Evolutionary conservation across 2,888 invertebrate genomes (phyloP).

Genomic region (Mesodorylaimus sp.): DNA sequence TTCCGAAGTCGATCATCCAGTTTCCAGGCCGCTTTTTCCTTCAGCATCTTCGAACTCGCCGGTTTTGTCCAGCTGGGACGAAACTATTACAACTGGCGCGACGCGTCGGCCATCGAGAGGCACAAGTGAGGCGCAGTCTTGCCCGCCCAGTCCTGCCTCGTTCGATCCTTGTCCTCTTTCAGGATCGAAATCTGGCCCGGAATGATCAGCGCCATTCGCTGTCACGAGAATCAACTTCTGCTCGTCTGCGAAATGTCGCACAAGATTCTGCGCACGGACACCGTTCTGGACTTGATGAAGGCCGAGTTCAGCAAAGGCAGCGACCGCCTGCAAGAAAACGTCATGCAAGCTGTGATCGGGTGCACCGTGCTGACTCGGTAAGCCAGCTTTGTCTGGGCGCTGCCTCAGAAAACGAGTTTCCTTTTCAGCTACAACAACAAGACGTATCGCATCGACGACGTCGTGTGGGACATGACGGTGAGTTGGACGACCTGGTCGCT

Average conservation of each 20-base stretch:
- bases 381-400: background rate
- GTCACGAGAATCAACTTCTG: constrained; percentile 54
- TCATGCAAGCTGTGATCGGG: constrained; percentile 39
- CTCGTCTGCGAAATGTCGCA: constrained; percentile 60
- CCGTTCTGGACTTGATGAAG: constrained; percentile 40
- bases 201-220: constrained; percentile 55
- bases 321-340: constrained; percentile 2
- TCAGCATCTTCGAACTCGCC: constrained; percentile 21
- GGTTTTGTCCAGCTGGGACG: constrained; percentile 23
- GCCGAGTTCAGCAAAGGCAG: background rate
- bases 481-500: too few species aligned
- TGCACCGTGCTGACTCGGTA: constrained; percentile 50
- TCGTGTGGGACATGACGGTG: constrained; percentile 52
- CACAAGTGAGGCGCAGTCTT: constrained; percentile 36
- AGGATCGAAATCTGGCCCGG: constrained; percentile 31
- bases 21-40: constrained; percentile 11
- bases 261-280: constrained; percentile 62
- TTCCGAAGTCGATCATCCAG: background rate
- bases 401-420: background rate
- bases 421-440: constrained; percentile 58
- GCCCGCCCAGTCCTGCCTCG: background rate
- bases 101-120: constrained; percentile 38
- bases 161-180: background rate
- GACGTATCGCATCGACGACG: constrained; percentile 64
- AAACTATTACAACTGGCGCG: constrained; percentile 25